phyloP scores from a whole-genome alignment of 2,888 invertebrate species.

The Trichopoda pennipes region DNA sequence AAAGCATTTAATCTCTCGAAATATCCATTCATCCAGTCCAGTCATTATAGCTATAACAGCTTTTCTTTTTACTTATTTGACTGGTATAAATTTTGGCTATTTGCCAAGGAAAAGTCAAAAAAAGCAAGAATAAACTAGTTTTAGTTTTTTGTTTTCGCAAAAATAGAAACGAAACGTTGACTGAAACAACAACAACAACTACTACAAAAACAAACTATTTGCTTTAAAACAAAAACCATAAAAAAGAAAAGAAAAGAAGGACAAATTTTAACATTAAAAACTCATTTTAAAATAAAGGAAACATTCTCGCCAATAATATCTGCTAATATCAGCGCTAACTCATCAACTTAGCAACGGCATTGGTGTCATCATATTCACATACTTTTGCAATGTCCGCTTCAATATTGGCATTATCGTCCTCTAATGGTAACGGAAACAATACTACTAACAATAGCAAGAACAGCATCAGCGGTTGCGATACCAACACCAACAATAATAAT shows the following conservation, averaged over 20 bases:
- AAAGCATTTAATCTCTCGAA: conserved; percentile 47
- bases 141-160: conserved; percentile 44
- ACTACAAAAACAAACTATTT: conserved; percentile 32
- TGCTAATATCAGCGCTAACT: neutral
- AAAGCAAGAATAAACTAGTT: conserved; percentile 58
- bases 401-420: conserved; percentile 61
- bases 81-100: conserved; percentile 50
- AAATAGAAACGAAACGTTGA: conserved; percentile 25
- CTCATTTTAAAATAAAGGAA: conserved; percentile 46
- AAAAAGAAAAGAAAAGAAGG: conserved; percentile 9
- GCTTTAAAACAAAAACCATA: conserved; percentile 38
- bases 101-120: conserved; percentile 60
- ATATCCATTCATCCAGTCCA: conserved; percentile 42
- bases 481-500: conserved; percentile 27
- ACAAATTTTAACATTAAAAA: conserved; percentile 45
- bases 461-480: conserved; percentile 21
- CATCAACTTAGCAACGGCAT: conserved; percentile 3
- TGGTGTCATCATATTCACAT: conserved; percentile 34
- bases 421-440: conserved; percentile 62
- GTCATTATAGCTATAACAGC: conserved; percentile 56
- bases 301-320: conserved; percentile 24
- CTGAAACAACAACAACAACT: no score
- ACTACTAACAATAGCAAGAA: conserved; percentile 37
- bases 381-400: conserved; percentile 60
- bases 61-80: conserved; percentile 55